Evolutionary conservation across 2,888 invertebrate genomes (phyloP), one percentile per base, ranked within the genome.

Genomic region (Cephonodes hylas): DNA sequence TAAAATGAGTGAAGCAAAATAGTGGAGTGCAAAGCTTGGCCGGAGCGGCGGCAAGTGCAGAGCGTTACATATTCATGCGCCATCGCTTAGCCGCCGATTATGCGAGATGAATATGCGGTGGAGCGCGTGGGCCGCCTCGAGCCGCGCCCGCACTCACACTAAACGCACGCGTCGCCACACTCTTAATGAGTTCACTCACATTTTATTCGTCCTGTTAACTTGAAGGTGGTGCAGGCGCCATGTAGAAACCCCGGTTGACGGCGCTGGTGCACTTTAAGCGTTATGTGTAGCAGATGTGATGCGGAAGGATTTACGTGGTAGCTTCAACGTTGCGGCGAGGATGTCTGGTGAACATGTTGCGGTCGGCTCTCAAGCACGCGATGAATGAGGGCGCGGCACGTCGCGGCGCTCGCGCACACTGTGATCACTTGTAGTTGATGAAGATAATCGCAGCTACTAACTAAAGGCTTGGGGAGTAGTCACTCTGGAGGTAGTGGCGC

Each of bases 31-130:
- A 23, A 7, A 23, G n/a, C 42, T 18, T 10, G 45, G 13, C 45
- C 15, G 15, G 20, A 22, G 18, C 23, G 23, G 23, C 46, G 53
- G 67, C 60, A 64, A 73, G 70, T 73, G 76, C 73, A 71, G 69
- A 66, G 66, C 63, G 71, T 68, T 75, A 71, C 73, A 78, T 77
- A 77, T 77, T 77, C 73, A 77, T 78, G 70, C 61, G 69, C 65
- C 61, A 67, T 69, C 66, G 70, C 66, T 71, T 69, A 69, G 66
- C 62, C 64, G 59, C 63, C 59, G 67, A 74, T 77, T 76, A 77
- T 76, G 73, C 75, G 69, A 66, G 48, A 68, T 76, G 77, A 77
- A 77, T 77, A 77, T 77, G 77, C 76, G 72, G 69, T 44, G 31
- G 68, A 60, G 62, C 64, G 62, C 48, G 42, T 42, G 38, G 13